Evolutionary conservation across 2,113 vertebrate genomes (phyloP), one percentile per base, ranked within the genome.

Genomic region (Felis chaus): DNA sequence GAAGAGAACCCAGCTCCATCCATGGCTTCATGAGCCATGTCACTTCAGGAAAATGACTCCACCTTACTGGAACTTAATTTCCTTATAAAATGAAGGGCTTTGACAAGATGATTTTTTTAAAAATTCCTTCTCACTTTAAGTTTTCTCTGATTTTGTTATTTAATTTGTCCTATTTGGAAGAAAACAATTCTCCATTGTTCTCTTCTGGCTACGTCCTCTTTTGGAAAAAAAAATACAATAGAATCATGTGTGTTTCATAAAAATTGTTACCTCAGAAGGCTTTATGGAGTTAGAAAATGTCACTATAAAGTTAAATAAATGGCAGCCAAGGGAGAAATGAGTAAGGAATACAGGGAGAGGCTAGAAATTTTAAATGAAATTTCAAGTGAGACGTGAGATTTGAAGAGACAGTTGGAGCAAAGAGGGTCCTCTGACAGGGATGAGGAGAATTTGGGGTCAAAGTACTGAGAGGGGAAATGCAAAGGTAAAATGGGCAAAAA

Each of bases 301-400:
- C 98, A 97, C 95, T 83, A 86, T 98, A 91, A 98, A 98, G 92
- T 98, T 98, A 97, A 98, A 98, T 97, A 98, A 98, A 98, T 97
- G 94, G 94, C 85, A 96, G 78, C 68, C 68, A 21, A 95, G 97
- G 97, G 97, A 98, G 91, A 97, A 85, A 89, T 95, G 92, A 97
- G 92, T 82, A 97, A 95, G 83, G 87, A 86, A 93, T 91, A 90
- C 45, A 89, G 92, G 81, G 92, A 97, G 86, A 92, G 81, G 36
- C 80, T 27, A 39, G 88, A 96, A 89, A 95, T 96, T 96, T 93
- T 96, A 98, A 98, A 98, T 97, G 95, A 98, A 98, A 96, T 96
- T 98, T 98, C 96, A 98, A 98, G 92, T 97, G 97, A 97, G 97
- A 97, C 12, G 78, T 97, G 96, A 98, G 96, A 97, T 96, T 96